Base-by-base conservation (phyloP, 2,888 invertebrate genomes). In the Aleiodes leptofemur region DNA sequence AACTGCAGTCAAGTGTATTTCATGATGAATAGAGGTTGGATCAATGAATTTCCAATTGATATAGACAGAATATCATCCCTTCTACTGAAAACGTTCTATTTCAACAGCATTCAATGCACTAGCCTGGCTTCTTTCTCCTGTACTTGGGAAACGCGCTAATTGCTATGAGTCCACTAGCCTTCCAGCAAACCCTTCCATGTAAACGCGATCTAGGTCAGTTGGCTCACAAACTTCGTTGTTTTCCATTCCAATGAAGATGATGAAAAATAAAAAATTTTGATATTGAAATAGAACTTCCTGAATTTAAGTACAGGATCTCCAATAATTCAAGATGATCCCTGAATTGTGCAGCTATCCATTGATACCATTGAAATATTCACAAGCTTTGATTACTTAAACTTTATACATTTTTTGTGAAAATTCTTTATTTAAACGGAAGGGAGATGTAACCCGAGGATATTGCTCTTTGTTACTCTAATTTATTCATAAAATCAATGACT, bases 281-380 rank as follows among this genome's bases (percentile, higher is more conserved):
- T 31, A 50, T 13, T 64, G 72, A 69, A 59, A 74, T 57, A 72
- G 59, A 51, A 23, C 23, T 51, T 66, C 50, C 9, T 53, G 56
- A 71, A 76, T 56, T 73, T 72, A 51, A 38, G 23, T 70, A 14
- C 23, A 50, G 68, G 34, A 72, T 57, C 55, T 55, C 31, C 51
- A 66, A 66, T 48, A 48, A 48, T 50, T 66, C n/a, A 8, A 66
- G 23, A 23, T 66, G 43, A 66, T 13, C 43, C 50, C 16, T 50
- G 13, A 4, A 66, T 50, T 50, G n/a, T 31, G 7, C 9, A 43
- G 0, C 23, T 6, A n/a, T 38, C 38, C 16, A 16, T 23, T 59
- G 34, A 61, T 61, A 38, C 31, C 38, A 31, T 31, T 59, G 38
- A n/a, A 34, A 13, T 9, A n/a, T 38, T 38, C 9, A n/a, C 34